Evolutionary conservation across 2,797 vertebrate genomes (phyloP).

Genomic region (Periparus ater): DNA sequence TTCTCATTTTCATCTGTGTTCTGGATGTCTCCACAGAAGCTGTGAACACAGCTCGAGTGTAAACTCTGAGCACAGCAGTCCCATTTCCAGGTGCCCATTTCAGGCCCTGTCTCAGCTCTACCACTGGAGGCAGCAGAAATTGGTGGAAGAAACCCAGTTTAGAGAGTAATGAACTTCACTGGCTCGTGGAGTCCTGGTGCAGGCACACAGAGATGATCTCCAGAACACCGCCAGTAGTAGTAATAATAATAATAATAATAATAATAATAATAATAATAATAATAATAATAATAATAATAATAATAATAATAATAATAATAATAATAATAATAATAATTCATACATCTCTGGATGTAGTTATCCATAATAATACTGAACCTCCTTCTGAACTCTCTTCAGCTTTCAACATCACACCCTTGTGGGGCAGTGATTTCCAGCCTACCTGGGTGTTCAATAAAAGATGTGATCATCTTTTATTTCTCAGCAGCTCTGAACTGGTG

Average conservation of each 20-base stretch:
- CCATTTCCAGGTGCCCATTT: not conserved
- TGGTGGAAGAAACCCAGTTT: not conserved
- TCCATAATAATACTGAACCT: not conserved
- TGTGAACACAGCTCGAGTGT: not conserved
- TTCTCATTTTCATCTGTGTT: not conserved
- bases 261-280: not conserved
- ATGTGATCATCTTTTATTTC: not conserved
- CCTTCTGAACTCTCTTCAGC: not conserved
- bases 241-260: not conserved
- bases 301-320: not conserved
- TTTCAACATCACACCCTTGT: rapidly evolving
- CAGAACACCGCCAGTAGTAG: not conserved
- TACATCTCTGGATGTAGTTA: not conserved
- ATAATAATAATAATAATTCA: too few species aligned
- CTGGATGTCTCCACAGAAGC: not conserved
- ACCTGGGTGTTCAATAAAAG: not conserved
- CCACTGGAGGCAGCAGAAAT: not conserved
- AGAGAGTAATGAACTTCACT: rapidly evolving
- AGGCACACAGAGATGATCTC: not conserved
- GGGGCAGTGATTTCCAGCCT: not conserved
- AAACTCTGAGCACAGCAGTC: not conserved
- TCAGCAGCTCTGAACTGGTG: not conserved
- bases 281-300: not conserved
- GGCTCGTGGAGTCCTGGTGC: not conserved
- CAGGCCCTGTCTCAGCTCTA: not conserved